Evolutionary conservation across 2,888 invertebrate species (phyloP), one percentile per base, ranked within the genome.

Genomic region (Ctenicera cuprea): DNA sequence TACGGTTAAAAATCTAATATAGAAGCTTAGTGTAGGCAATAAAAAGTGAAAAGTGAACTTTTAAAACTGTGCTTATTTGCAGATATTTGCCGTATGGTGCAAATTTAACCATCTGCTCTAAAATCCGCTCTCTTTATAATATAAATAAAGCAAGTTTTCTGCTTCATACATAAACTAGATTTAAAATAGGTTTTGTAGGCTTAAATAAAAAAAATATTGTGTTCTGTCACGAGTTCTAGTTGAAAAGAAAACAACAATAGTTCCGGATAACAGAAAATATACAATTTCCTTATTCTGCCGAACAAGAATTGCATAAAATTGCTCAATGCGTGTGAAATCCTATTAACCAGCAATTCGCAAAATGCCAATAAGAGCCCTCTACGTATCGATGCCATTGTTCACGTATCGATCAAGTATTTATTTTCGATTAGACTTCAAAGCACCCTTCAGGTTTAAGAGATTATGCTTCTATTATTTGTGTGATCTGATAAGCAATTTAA

Each of bases 401-500:
- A 78, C 67, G 75, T 78, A 78, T 78, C 76, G 77, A 77, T 77
- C 76, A 50, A 74, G 81, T 84, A 83, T 84, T 84, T 84, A 84
- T 85, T 85, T 84, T 84, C 84, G 84, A 86, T 84, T 84, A 83
- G 71, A 84, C 85, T 82, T 86, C 86, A 86, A 87, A 87, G 85
- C 81, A 81, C 85, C 84, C 84, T 84, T 80, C 80, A 82, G 84
- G 83, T 84, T 85, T 85, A 80, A 80, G 80, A 82, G 85, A 85
- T 86, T 86, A 85, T 79, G 81, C 81, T 79, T 80, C 83, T 76
- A 82, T 83, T 84, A 81, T 80, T 76, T 57, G 81, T 81, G 33
- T 57, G 82, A 85, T 86, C 85, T 86, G 86, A 86, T 86, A 86
- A 85, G 83, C 81, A 82, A 71, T 71, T 73, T 70, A 54, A 66